Evolutionary conservation across 2,113 vertebrate species (phyloP).

Genomic region (Thoracochromis brauschi): DNA sequence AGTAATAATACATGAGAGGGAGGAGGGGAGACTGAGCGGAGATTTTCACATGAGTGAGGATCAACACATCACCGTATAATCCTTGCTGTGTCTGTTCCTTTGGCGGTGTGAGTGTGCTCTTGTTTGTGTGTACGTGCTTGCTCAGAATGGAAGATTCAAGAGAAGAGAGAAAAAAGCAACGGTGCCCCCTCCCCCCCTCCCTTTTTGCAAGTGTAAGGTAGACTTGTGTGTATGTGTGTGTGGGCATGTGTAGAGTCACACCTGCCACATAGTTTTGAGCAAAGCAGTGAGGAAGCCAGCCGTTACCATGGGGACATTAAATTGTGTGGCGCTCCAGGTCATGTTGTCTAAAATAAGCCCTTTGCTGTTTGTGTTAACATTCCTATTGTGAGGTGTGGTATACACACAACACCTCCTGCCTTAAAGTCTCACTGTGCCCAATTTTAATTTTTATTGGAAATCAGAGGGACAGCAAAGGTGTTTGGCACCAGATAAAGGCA

Average conservation of each 20-base stretch:
- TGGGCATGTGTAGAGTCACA: constrained; percentile 26
- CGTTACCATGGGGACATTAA: constrained; percentile 67
- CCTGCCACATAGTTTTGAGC: constrained; percentile 39
- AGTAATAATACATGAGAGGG: constrained; percentile 55
- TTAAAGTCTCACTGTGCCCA: constrained; percentile 44
- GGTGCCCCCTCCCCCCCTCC: neutral
- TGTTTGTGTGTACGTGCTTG: neutral
- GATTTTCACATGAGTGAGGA: constrained; percentile 67
- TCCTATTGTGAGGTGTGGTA: constrained; percentile 41
- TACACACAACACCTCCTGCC: constrained; percentile 17
- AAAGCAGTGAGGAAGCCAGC: constrained; percentile 32
- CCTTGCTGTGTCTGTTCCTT: constrained; percentile 25
- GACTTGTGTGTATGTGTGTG: neutral
- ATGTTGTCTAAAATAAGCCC: constrained; percentile 62
- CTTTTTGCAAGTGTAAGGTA: neutral
- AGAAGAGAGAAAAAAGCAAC: neutral
- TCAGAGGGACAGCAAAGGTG: constrained; percentile 70
- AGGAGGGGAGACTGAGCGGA: constrained; percentile 42
- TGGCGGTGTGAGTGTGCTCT: neutral
- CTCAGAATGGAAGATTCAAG: neutral
- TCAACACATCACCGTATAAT: constrained; percentile 32
- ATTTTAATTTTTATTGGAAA: constrained; percentile 70
- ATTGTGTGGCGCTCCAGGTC: constrained; percentile 51
- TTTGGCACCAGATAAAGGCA: constrained; percentile 69
- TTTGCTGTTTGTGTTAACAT: constrained; percentile 61